phyloP scores from a whole-genome alignment of 2,113 vertebrate genomes.

The Arvicanthis niloticus region DNA sequence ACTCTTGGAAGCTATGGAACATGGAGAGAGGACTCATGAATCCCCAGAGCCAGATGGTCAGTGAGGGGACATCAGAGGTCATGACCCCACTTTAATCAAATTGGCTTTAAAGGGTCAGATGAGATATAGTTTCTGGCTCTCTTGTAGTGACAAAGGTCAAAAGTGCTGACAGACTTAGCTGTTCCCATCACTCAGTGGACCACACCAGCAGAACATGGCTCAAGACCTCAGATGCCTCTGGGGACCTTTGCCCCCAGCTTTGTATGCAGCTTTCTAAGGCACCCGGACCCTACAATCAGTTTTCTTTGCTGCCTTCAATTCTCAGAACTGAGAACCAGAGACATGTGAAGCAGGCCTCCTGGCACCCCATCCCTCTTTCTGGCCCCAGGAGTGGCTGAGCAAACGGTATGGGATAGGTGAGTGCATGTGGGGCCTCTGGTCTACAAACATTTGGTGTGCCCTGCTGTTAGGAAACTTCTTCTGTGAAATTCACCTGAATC shows the following conservation, averaged over 20 bases:
- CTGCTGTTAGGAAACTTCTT: slow-evolving; percentile 29
- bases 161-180: background rate
- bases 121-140: background rate
- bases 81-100: background rate
- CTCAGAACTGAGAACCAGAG: background rate
- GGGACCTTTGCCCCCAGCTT: background rate
- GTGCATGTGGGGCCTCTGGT: background rate
- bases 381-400: background rate
- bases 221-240: background rate
- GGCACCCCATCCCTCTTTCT: background rate
- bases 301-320: background rate
- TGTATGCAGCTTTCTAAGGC: background rate
- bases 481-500: background rate
- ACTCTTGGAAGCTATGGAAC: background rate
- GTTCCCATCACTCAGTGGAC: background rate
- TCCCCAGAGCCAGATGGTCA: background rate
- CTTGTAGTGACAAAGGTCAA: background rate
- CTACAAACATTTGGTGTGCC: background rate
- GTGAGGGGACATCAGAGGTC: background rate
- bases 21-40: too few relatives aligned
- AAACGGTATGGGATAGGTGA: background rate
- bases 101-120: background rate
- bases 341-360: background rate
- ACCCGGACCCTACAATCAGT: background rate
- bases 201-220: fast-evolving